Percentiles rank a stretch among this genome's conserved stretches.
Conservation (phyloP, 2,797 vertebrate genomes). For the Mycteria americana region DNA sequence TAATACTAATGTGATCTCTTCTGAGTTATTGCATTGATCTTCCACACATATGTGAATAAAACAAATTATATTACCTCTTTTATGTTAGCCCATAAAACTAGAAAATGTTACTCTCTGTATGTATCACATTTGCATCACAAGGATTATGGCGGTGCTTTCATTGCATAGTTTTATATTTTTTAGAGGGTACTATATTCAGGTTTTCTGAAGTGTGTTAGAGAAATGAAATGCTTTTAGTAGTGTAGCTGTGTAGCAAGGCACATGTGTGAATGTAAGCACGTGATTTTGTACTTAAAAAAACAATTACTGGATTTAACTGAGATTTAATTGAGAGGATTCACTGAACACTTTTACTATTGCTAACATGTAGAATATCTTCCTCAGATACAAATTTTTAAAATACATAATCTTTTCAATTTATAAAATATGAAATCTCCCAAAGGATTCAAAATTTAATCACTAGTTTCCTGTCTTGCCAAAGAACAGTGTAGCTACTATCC, state of each 20-base stretch:
- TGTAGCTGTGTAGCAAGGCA: neutral
- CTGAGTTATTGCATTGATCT: conserved; percentile 49
- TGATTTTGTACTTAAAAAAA: neutral
- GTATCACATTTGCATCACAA: conserved; percentile 9
- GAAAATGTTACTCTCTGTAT: conserved; percentile 47
- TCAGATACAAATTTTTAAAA: neutral
- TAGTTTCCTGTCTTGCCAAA: neutral
- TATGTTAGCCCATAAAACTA: conserved; percentile 43
- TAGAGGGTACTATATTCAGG: neutral
- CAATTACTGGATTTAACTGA: neutral
- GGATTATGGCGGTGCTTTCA: neutral
- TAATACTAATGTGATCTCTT: conserved; percentile 12
- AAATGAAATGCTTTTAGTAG: neutral
- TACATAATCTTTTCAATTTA: neutral
- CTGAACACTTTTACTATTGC: neutral
- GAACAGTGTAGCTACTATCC: neutral
- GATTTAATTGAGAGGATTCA: neutral
- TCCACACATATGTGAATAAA: conserved; percentile 52
- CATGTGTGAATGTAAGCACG: accelerated
- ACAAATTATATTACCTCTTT: conserved; percentile 53
- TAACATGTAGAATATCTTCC: neutral
- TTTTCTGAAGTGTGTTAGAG: neutral
- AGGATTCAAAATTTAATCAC: neutral
- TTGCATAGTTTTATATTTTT: neutral
- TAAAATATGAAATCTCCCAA: neutral